Evolutionary conservation across 2,797 vertebrate genomes (phyloP).

Genomic region (Gambusia yucatana): DNA sequence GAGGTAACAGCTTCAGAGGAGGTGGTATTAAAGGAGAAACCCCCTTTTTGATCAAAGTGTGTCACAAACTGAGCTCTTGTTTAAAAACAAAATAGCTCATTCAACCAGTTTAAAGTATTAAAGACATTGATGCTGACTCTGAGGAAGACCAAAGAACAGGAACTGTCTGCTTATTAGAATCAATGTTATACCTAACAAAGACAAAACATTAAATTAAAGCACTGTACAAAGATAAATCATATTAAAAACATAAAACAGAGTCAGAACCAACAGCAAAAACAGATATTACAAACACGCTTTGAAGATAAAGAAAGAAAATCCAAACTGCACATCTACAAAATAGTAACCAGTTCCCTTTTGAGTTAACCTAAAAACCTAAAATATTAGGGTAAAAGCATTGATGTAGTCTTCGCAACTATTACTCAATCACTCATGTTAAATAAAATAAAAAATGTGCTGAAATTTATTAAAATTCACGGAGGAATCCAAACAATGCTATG

Average conservation of each 20-base stretch:
- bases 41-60: neutral
- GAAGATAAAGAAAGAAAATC: neutral
- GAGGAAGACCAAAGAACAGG: neutral
- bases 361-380: neutral
- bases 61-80: neutral
- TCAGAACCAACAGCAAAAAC: neutral
- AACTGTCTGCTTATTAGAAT: neutral
- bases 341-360: neutral
- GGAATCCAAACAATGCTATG: neutral
- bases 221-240: neutral
- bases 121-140: neutral
- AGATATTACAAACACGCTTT: neutral
- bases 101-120: neutral
- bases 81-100: neutral
- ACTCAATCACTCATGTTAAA: neutral
- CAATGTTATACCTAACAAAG: neutral
- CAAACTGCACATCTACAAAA: neutral
- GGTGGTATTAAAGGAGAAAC: neutral
- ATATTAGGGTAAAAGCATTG: neutral
- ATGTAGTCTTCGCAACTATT: neutral
- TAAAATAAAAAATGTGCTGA: neutral
- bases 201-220: neutral
- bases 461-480: neutral
- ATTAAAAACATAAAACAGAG: neutral
- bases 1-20: neutral